Evolutionary conservation across 2,113 vertebrate species (phyloP), one percentile per base, ranked within the genome.

Genomic region (Dasyurus viverrinus): DNA sequence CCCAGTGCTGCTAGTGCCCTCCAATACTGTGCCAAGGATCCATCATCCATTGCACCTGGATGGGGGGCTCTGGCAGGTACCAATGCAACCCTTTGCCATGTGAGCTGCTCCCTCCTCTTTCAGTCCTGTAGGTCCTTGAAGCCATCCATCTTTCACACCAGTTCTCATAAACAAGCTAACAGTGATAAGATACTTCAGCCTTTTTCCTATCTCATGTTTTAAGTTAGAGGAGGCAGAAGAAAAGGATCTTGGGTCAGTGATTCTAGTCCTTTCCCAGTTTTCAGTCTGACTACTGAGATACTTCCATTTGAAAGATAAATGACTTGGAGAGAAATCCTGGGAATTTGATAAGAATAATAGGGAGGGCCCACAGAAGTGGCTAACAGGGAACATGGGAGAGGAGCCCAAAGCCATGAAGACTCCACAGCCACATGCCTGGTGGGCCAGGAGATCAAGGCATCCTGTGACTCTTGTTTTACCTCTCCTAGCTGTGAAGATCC

Each of bases 401-500:
- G 36, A 76, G 36, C 68, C 36, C 36, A n/a, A 5, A n/a, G n/a
- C 22, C n/a, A 0, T 42, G 68, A 42, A 84, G 16, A 84, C 36
- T 84, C 16, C 16, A 84, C n/a, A 19, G 36, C 0, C 68, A 84
- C 16, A 42, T 84, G n/a, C n/a, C 68, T 84, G 19, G 6, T 84
- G n/a, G 19, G 5, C 36, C n/a, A 42, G 68, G 68, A 42, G 68
- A 84, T 84, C 68, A 84, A 84, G 68, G 19, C 42, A 68, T 14
- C 36, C 2, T 68, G 57, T 30, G 36, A 30, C 30, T 68, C 30
- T 42, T 84, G 68, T 84, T 84, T 84, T 23, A n/a, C 57, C 91
- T 24, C 55, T 92, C 19, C 57, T 96, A 99, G 99, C 98, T 93
- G 99, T 99, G 94, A 99, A 99, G 98, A 98, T 99, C 76, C 98